Percentiles rank a stretch among this genome's conserved stretches.
phyloP scores from a whole-genome alignment of 2,888 invertebrate species.

The Diadegma fenestrale region DNA sequence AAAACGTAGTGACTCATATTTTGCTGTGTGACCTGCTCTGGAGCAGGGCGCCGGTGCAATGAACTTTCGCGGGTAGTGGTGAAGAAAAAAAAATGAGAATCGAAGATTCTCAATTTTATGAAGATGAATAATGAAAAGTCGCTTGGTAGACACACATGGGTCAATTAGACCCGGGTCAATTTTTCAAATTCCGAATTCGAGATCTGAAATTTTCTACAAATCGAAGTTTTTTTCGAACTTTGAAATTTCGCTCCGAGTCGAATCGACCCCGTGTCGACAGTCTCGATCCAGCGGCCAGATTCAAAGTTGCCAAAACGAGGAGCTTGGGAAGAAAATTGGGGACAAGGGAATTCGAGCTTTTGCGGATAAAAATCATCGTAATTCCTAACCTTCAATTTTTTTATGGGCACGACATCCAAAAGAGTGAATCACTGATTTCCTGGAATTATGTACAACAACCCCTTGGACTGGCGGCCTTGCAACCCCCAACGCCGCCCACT shows the following conservation, averaged over 20 bases:
- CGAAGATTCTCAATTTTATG: neutral
- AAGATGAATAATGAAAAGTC: too few relatives aligned
- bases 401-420: neutral
- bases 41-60: conserved; percentile 52
- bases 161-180: too few relatives aligned
- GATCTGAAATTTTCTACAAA: too few relatives aligned
- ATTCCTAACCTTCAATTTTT: neutral
- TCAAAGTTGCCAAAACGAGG: too few relatives aligned
- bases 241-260: too few relatives aligned
- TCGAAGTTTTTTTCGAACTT: too few relatives aligned
- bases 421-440: conserved; percentile 73
- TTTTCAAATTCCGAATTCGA: too few relatives aligned
- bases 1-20: conserved; percentile 75
- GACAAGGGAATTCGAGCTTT: neutral
- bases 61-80: conserved; percentile 54
- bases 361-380: neutral
- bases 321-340: too few relatives aligned
- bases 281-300: too few relatives aligned
- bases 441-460: conserved; percentile 58
- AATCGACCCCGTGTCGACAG: too few relatives aligned
- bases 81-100: neutral
- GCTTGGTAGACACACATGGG: too few relatives aligned
- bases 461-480: conserved; percentile 60
- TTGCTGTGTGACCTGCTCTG: conserved; percentile 64
- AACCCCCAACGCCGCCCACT: conserved; percentile 24